Evolutionary conservation across 2,113 vertebrate species (phyloP).

Genomic region (Boleophthalmus pectinirostris): DNA sequence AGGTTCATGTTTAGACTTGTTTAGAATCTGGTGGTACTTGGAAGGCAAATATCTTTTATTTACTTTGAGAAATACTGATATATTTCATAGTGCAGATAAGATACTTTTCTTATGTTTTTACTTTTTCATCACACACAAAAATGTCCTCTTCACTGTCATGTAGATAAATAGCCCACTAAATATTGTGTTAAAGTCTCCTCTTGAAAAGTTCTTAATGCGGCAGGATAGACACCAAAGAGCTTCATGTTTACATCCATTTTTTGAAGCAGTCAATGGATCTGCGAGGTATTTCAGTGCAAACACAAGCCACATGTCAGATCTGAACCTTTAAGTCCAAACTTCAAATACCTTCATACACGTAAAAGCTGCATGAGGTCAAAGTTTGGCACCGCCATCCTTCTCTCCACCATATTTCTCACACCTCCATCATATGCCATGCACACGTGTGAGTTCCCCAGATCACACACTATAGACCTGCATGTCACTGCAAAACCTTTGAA

Average conservation of each 20-base stretch:
- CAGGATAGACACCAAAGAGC: conserved; percentile 32
- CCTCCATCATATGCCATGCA: conserved; percentile 36
- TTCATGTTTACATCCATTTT: conserved; percentile 61
- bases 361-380: conserved; percentile 60
- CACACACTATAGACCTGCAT: conserved; percentile 12
- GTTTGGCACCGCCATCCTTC: conserved; percentile 46
- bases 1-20: no score
- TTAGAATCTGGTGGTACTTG: no score
- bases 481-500: conserved; percentile 48
- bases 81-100: no score
- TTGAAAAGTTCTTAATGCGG: conserved; percentile 33
- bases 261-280: conserved; percentile 60
- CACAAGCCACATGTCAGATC: conserved; percentile 72
- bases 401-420: conserved; percentile 40
- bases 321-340: conserved; percentile 50
- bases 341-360: conserved; percentile 48
- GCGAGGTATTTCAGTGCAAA: conserved; percentile 60
- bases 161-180: conserved; percentile 19
- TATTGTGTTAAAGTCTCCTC: conserved; percentile 34
- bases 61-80: no score
- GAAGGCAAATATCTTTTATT: no score
- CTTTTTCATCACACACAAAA: no score
- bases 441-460: conserved; percentile 29
- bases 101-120: no score
- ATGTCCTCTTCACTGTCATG: no score